Conservation (phyloP, 2,888 invertebrate species). For the Microctonus hyperodae region DNA sequence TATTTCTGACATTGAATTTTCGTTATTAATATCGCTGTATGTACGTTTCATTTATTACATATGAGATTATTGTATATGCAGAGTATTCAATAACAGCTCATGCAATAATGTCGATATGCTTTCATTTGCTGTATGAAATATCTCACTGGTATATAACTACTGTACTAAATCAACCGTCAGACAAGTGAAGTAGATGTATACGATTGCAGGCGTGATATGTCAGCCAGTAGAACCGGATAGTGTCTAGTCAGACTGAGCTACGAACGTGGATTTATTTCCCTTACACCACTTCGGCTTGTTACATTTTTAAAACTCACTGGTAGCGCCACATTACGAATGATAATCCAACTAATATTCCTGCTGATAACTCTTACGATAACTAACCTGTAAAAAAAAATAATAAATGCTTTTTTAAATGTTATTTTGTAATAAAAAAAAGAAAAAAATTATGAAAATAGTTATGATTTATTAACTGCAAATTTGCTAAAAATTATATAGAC, state of each 20-base stretch:
- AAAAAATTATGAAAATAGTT: background rate
- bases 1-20: too few relatives aligned
- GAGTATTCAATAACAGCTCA: background rate
- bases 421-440: background rate
- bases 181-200: conserved; percentile 8
- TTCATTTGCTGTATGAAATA: conserved; percentile 14
- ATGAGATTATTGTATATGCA: background rate
- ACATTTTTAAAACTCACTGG: background rate
- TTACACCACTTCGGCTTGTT: background rate
- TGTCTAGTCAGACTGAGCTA: conserved; percentile 24
- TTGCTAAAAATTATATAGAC: background rate
- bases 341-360: background rate
- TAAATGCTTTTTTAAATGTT: background rate
- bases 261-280: conserved; percentile 1
- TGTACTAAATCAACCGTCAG: conserved; percentile 9
- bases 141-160: conserved; percentile 14
- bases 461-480: background rate
- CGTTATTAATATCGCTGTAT: too few relatives aligned
- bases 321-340: conserved; percentile 3
- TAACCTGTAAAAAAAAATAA: background rate
- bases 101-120: conserved; percentile 1
- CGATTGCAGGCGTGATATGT: conserved; percentile 16
- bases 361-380: conserved; percentile 1
- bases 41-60: background rate
- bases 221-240: conserved; percentile 17